phyloP scores from a whole-genome alignment of 1,140 invertebrate species.

The Sesamia nonagrioides region DNA sequence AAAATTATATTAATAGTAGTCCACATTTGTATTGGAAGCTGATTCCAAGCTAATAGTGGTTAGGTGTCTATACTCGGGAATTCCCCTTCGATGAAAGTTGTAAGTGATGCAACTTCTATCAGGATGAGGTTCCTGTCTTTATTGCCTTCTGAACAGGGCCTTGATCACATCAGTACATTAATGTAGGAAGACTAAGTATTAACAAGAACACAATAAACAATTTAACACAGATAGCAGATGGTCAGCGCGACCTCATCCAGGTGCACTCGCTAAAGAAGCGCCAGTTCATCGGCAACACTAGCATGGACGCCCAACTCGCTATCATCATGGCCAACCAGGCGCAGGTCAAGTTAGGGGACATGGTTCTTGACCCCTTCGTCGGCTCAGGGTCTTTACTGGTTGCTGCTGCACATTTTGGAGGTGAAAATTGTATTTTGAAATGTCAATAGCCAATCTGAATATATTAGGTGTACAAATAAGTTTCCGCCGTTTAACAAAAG shows the following conservation, averaged over 20 bases:
- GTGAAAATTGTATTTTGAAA: slow-evolving; percentile 54
- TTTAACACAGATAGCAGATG: slow-evolving; percentile 90
- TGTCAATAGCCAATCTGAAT: neutral
- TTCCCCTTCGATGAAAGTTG: too few species aligned
- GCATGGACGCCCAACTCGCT: slow-evolving; percentile 98
- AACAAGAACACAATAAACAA: neutral
- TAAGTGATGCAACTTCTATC: too few species aligned
- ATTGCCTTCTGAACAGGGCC: too few species aligned
- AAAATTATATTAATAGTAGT: too few species aligned
- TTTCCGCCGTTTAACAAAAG: too few species aligned
- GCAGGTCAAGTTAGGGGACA: slow-evolving; percentile 90
- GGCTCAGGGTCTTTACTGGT: slow-evolving; percentile 97
- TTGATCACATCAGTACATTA: too few species aligned
- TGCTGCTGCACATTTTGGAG: slow-evolving; percentile 96
- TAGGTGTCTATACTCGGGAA: too few species aligned
- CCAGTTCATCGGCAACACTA: slow-evolving; percentile 98
- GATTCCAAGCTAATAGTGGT: too few species aligned
- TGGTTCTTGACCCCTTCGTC: slow-evolving; percentile 98
- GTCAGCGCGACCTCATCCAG: slow-evolving; percentile 93
- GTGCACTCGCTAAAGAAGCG: slow-evolving; percentile 95
- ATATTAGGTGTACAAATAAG: too few species aligned
- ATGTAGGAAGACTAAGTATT: too few species aligned
- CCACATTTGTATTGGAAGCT: too few species aligned
- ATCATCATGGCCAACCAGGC: slow-evolving; percentile 98
- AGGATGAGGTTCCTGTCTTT: too few species aligned